Conservation (phyloP, 53 echinoderm and acorn worm genomes). For the Stichopus horrens region DNA sequence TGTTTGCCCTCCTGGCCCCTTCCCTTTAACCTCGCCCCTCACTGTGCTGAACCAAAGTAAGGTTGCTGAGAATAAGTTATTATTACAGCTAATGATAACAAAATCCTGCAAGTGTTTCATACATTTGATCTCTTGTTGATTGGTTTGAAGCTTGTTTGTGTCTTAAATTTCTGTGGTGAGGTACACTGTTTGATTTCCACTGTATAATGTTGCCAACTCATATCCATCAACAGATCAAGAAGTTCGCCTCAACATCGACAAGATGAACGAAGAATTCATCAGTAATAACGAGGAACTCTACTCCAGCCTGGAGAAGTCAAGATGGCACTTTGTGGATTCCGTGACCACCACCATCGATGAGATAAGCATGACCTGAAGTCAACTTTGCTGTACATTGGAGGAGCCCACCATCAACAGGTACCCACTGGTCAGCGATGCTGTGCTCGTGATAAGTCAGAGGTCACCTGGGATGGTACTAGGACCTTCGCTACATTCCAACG, state of each 20-base stretch:
- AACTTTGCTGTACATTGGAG: neutral
- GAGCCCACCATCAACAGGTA: neutral
- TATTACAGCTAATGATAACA: no score
- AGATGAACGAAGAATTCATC: slow-evolving; percentile 59
- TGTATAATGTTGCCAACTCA: neutral
- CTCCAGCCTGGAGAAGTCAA: slow-evolving; percentile 63
- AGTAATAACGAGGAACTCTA: slow-evolving; percentile 69
- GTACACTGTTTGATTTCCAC: no score
- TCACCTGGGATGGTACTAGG: no score
- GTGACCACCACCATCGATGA: slow-evolving; percentile 60
- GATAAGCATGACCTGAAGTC: slow-evolving; percentile 52
- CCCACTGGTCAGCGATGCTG: neutral
- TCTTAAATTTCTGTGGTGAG: no score
- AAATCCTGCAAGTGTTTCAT: neutral
- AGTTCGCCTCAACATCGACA: slow-evolving; percentile 53
- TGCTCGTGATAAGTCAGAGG: no score
- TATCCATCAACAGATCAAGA: slow-evolving; percentile 58
- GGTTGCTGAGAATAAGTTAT: no score
- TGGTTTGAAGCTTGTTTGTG: no score
- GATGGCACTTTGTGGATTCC: slow-evolving; percentile 72
- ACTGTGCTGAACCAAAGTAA: no score
- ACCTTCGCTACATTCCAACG: no score
- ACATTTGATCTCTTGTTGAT: neutral
- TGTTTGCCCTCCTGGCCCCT: no score
- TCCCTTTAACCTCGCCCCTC: no score